Evolutionary conservation across 2,797 vertebrate species (phyloP).

Genomic region (Loriculus beryllinus): DNA sequence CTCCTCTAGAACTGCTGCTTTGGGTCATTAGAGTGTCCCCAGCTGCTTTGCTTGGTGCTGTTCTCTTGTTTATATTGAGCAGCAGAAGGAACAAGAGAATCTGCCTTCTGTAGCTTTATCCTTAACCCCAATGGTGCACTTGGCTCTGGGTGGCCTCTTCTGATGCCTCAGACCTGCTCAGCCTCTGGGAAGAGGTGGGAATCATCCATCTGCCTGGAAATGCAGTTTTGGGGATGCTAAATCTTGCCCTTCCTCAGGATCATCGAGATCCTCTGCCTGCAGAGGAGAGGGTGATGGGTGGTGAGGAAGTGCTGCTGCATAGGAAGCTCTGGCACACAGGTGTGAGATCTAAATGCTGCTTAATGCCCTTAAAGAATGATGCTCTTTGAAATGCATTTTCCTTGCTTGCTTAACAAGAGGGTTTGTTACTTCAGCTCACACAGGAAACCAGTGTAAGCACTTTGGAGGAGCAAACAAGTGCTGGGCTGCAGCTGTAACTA

Average conservation of each 20-base stretch:
- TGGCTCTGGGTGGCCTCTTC: not conserved
- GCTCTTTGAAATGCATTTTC: not conserved
- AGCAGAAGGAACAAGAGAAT: not conserved
- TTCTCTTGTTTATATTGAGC: not conserved
- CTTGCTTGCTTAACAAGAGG: not conserved
- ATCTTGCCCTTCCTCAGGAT: not conserved
- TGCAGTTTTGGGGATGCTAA: not conserved
- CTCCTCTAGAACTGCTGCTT: not conserved
- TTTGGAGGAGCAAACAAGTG: not conserved
- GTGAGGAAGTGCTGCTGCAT: not conserved
- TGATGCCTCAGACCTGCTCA: not conserved
- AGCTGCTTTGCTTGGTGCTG: not conserved
- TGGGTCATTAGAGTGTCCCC: not conserved
- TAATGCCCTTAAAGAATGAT: not conserved
- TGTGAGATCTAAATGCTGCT: not conserved
- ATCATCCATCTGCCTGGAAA: not conserved
- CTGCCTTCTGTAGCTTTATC: not conserved
- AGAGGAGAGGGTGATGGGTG: not conserved
- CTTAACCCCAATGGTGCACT: accelerated
- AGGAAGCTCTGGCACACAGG: accelerated
- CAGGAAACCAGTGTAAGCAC: not conserved
- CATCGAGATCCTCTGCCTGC: accelerated
- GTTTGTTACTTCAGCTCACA: not conserved
- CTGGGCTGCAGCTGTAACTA: not conserved
- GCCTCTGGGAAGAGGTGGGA: not conserved